Evolutionary conservation across 2,888 invertebrate genomes (phyloP).

Genomic region (Rotaria socialis): DNA sequence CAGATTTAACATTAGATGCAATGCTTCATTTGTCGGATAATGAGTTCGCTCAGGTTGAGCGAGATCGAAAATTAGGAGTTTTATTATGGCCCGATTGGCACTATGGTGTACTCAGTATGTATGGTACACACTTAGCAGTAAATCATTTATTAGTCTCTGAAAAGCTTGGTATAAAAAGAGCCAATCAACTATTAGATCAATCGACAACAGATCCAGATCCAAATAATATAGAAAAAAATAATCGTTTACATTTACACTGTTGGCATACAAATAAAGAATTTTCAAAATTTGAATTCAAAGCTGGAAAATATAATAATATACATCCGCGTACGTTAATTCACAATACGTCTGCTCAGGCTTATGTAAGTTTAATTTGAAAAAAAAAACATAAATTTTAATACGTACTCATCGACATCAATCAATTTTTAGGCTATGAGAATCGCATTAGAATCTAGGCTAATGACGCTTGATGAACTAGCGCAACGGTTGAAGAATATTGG

Average conservation of each 20-base stretch:
- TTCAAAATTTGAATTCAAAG: slow-evolving; percentile 46
- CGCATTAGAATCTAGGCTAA: slow-evolving; percentile 34
- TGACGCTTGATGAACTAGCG: slow-evolving; percentile 29
- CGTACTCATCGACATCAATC: too few relatives aligned
- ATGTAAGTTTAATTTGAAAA: not conserved
- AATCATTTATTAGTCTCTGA: slow-evolving; percentile 44
- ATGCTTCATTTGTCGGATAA: slow-evolving; percentile 36
- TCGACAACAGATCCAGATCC: not conserved
- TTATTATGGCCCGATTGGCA: slow-evolving; percentile 47
- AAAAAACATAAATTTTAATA: not conserved
- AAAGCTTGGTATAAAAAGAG: slow-evolving; percentile 36
- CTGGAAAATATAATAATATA: slow-evolving; percentile 9
- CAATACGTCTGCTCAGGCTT: not conserved
- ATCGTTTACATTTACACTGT: slow-evolving; percentile 42
- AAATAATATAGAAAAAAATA: not conserved
- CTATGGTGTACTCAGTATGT: slow-evolving; percentile 43
- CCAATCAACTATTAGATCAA: slow-evolving; percentile 39
- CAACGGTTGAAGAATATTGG: not conserved
- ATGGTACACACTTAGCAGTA: slow-evolving; percentile 40
- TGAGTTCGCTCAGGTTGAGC: slow-evolving; percentile 43
- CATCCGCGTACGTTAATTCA: not conserved
- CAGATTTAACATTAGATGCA: slow-evolving; percentile 37
- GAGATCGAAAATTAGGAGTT: slow-evolving; percentile 39
- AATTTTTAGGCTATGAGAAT: slow-evolving; percentile 27
- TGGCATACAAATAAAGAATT: slow-evolving; percentile 41